Conservation (phyloP, 1,140 invertebrate genomes). For the Aphis gossypii region DNA sequence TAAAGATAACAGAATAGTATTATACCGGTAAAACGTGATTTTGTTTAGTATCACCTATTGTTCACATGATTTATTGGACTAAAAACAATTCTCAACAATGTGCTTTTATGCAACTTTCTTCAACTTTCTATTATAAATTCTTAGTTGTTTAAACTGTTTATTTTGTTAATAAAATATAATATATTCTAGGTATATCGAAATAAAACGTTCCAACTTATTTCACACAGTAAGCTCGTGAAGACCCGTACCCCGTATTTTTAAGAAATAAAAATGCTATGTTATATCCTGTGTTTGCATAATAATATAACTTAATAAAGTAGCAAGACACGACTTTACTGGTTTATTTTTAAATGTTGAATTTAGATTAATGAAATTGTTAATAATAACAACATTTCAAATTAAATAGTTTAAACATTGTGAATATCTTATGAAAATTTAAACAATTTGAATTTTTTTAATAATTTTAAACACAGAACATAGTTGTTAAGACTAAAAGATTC, state of each 20-base stretch:
- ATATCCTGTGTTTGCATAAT: background rate
- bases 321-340: background rate
- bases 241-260: background rate
- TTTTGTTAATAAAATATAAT: slow-evolving; percentile 12
- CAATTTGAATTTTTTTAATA: background rate
- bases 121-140: background rate
- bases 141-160: background rate
- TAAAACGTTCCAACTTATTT: background rate
- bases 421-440: background rate
- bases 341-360: background rate
- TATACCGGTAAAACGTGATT: background rate
- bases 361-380: background rate
- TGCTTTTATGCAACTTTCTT: background rate
- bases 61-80: background rate
- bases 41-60: background rate
- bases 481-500: background rate
- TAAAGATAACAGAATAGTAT: background rate
- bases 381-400: background rate
- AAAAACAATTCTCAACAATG: background rate
- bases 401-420: background rate
- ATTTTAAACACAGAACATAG: background rate
- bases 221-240: background rate
- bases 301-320: background rate
- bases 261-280: background rate
- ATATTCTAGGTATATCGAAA: background rate